Evolutionary conservation across 2,888 invertebrate species (phyloP), one percentile per base, ranked within the genome.

Genomic region (Nipponacmea schrenckii): DNA sequence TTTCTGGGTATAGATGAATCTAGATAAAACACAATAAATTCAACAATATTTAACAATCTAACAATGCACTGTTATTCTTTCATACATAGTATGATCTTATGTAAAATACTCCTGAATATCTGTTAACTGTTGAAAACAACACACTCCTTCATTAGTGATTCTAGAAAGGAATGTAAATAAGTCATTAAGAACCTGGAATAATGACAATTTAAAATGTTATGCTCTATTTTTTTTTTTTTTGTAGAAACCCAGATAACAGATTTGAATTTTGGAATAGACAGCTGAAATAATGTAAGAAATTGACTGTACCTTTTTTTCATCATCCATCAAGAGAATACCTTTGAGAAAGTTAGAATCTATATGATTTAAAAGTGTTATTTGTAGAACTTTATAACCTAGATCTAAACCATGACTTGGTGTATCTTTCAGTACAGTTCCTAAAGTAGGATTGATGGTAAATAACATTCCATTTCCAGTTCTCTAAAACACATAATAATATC

Each of bases 401-500:
- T 81, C 77, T 71, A 73, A 67, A 15, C 85, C 85, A 27, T 69
- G 72, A 45, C 71, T 31, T 0, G 84, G 81, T 63, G 79, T 80
- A 26, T 77, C 80, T 14, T 79, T 75, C 3, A 84, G 75, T 8
- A 84, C 78, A 62, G 92, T 91, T 10, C 99, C 99, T 68, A 93
- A 94, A 77, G 98, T 94, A 0, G 98, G 98, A 91, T 99, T 95
- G 88, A 99, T 94, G 20, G 93, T 92, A 78, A 93, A 92, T 27
- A 96, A 85, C 26, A 94, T 70, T 2, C 85, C 84, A 67, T 82
- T 75, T 26, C 85, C 86, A 44, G 81, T 80, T 67, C 64, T 75
- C 85, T 85, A 77, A 26, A 74, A 71, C 26, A 31, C 10, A 39
- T 5, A 5, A 39, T 8, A 1, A 64, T 14, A 44, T 5, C 5